phyloP scores from a whole-genome alignment of 2,113 vertebrate species.

The Rhodinocichla rosea region DNA sequence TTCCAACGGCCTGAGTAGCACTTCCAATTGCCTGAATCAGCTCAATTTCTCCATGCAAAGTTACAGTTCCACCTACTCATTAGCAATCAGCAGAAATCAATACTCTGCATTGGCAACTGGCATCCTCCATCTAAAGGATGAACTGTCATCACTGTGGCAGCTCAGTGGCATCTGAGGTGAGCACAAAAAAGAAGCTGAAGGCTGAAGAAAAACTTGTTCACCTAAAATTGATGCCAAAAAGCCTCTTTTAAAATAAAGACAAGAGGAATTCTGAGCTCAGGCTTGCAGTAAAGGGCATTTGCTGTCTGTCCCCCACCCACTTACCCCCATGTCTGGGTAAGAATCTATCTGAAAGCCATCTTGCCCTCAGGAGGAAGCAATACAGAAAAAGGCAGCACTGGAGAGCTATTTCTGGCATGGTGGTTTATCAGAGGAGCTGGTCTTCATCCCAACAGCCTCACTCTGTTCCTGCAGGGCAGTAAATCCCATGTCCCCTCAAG shows the following conservation, averaged over 20 bases:
- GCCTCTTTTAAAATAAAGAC: not conserved
- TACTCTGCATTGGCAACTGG: not conserved
- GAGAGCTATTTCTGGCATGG: not conserved
- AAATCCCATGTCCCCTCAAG: accelerated
- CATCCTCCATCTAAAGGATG: not conserved
- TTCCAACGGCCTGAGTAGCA: not conserved
- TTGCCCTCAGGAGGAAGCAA: not conserved
- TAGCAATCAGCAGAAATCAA: conserved; percentile 54
- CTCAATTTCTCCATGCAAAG: not conserved
- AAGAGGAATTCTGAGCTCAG: not conserved
- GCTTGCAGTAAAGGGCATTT: not conserved
- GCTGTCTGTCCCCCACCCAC: not conserved
- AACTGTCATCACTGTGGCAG: not conserved
- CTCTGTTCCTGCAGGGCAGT: not conserved
- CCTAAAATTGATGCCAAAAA: not conserved
- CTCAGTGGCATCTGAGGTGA: not conserved
- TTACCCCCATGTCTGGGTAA: not conserved
- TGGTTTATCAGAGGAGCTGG: not conserved
- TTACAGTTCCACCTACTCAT: conserved; percentile 31
- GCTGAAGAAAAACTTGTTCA: not conserved
- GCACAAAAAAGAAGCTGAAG: not conserved
- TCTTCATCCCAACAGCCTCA: not conserved
- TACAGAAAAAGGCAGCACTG: not conserved
- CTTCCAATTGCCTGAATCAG: not conserved
- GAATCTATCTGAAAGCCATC: not conserved